A percentile compares a stretch with the other conserved stretches of the same genome.
phyloP scores from a whole-genome alignment of 2,113 vertebrate genomes.

The Sylvilagus bachmani region DNA sequence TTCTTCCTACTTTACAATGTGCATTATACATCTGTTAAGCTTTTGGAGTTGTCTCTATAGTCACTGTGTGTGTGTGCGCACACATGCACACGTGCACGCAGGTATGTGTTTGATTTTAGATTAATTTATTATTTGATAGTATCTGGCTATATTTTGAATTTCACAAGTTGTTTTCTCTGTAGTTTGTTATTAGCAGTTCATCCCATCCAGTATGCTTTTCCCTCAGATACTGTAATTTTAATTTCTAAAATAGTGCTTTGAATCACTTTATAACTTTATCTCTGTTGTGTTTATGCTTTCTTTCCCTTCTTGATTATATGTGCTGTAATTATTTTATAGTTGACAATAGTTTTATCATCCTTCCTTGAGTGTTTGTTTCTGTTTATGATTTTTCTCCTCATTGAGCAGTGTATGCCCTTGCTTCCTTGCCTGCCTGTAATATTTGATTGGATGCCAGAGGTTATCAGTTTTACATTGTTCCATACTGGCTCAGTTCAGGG shows the following conservation, averaged over 20 bases:
- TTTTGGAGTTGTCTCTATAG: background rate
- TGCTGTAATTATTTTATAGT: background rate
- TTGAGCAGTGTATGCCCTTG: background rate
- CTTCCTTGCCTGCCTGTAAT: background rate
- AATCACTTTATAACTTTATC: background rate
- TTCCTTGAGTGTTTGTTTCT: background rate
- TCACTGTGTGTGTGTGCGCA: background rate
- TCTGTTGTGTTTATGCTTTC: background rate
- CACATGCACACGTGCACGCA: too few species aligned
- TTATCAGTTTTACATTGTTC: background rate
- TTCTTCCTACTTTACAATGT: background rate
- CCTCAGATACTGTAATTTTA: slow-evolving; percentile 20
- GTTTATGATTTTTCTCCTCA: background rate
- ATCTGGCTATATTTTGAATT: background rate
- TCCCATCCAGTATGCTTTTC: background rate
- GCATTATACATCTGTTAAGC: background rate
- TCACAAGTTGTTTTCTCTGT: background rate
- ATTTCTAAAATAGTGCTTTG: background rate
- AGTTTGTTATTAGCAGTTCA: background rate
- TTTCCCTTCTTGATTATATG: background rate
- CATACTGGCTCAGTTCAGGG: background rate
- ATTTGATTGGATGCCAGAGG: background rate
- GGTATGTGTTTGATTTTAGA: background rate
- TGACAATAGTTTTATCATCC: background rate
- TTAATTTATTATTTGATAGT: slow-evolving; percentile 11